Evolutionary conservation across 2,888 invertebrate species (phyloP).

Genomic region (Vannuccia rotundouncinata): DNA sequence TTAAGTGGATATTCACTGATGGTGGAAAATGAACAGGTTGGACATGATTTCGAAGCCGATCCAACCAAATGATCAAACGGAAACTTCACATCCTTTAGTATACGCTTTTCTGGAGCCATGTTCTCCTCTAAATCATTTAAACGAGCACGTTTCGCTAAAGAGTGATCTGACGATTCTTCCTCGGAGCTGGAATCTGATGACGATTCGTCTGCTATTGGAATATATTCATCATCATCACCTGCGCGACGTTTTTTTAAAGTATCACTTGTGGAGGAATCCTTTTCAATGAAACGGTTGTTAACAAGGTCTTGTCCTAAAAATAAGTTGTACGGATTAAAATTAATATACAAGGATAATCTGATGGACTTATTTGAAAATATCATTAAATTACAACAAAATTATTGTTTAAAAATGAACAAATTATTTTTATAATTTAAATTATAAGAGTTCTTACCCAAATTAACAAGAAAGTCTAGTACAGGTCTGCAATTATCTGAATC

Average conservation of each 20-base stretch:
- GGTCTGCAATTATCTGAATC: background rate
- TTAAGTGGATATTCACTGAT: background rate
- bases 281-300: too few relatives aligned
- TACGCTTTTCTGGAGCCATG: background rate
- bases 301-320: too few relatives aligned
- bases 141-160: background rate
- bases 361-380: too few relatives aligned
- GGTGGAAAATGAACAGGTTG: background rate
- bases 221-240: background rate
- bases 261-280: too few relatives aligned
- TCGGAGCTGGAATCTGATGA: background rate
- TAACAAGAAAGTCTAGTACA: background rate
- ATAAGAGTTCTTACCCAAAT: background rate
- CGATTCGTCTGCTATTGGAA: background rate
- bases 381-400: too few relatives aligned
- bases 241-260: background rate
- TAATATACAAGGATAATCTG: too few relatives aligned
- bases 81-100: background rate
- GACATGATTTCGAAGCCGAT: background rate
- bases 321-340: too few relatives aligned
- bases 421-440: too few relatives aligned
- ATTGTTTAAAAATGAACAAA: too few relatives aligned
- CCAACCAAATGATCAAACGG: background rate
- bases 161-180: background rate
- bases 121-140: background rate